A percentile compares a stretch with the other conserved stretches of the same genome.
These are phyloP conservation scores for Harpalus rufipes DNA, from an alignment of 2,888 invertebrate species.

Conservation along the genomic window DNA sequence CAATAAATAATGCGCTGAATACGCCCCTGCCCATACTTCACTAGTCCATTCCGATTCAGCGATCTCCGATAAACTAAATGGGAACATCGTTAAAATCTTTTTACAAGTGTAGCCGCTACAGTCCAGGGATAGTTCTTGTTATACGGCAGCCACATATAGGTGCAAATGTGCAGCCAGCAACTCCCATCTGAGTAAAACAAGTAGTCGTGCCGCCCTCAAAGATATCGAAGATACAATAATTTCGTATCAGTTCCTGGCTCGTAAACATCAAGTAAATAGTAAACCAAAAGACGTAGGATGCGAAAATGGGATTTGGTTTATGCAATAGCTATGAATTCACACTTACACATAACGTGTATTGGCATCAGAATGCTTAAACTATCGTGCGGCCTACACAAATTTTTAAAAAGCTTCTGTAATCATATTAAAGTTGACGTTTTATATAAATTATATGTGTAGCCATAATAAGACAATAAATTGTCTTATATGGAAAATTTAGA, in stretches of 20 bases:
- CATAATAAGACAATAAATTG: too few relatives aligned
- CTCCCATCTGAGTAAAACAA: slow-evolving; percentile 45
- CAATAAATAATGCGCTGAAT: background rate
- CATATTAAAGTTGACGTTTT: too few relatives aligned
- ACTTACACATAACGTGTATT: background rate
- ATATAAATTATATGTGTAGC: too few relatives aligned
- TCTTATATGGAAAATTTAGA: too few relatives aligned
- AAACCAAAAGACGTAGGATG: slow-evolving; percentile 4
- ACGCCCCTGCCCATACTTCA: slow-evolving; percentile 13
- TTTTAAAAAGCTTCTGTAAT: too few relatives aligned
- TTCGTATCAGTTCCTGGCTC: slow-evolving; percentile 39
- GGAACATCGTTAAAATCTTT: slow-evolving; percentile 64
- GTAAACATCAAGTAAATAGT: background rate
- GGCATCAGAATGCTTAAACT: too few relatives aligned
- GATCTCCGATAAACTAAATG: slow-evolving; percentile 63
- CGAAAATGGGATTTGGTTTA: background rate
- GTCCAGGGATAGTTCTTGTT: background rate
- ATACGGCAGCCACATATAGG: slow-evolving; percentile 39
- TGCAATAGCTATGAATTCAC: background rate
- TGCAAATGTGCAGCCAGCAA: slow-evolving; percentile 44
- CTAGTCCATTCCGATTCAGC: slow-evolving; percentile 13
- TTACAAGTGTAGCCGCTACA: slow-evolving; percentile 26
- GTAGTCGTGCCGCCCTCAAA: slow-evolving; percentile 55
- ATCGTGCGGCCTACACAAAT: too few relatives aligned
- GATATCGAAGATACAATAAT: slow-evolving; percentile 52